Conservation (phyloP, 2,113 vertebrate genomes). For the Paracanthobrama guichenoti region DNA sequence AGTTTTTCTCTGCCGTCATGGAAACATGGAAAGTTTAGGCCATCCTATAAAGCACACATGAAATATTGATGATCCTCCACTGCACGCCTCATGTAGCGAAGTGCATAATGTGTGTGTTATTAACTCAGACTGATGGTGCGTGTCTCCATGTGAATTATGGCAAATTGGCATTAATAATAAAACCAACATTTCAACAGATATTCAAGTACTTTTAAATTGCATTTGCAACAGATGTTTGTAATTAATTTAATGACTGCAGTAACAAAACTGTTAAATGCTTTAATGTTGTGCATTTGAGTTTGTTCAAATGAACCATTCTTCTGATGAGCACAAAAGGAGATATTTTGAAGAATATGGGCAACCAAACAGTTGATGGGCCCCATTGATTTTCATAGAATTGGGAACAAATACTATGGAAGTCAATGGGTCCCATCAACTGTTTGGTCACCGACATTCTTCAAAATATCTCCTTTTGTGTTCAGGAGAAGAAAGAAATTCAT, state of each 20-base stretch:
- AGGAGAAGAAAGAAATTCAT: too few species aligned
- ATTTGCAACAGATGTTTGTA: constrained; percentile 24
- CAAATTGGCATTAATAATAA: constrained; percentile 11
- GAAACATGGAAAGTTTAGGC: constrained; percentile 19
- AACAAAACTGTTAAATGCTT: constrained; percentile 17
- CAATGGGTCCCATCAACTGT: too few species aligned
- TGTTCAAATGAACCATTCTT: not conserved
- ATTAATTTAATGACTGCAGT: constrained; percentile 26
- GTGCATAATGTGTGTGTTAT: constrained; percentile 9
- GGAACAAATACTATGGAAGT: too few species aligned
- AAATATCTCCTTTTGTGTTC: too few species aligned
- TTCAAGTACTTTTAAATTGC: not conserved
- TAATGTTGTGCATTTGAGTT: not conserved
- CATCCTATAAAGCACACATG: constrained; percentile 27
- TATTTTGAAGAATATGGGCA: too few species aligned
- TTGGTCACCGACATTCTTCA: too few species aligned
- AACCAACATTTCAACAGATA: not conserved
- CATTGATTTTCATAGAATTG: too few species aligned
- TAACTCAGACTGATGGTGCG: not conserved
- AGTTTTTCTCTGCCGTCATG: constrained; percentile 5
- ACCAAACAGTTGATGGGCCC: too few species aligned
- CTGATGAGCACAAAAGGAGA: too few species aligned
- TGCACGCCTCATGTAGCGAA: constrained; percentile 3
- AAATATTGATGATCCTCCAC: constrained; percentile 26
- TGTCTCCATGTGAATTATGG: not conserved